phyloP scores from a whole-genome alignment of 2,888 invertebrate genomes.

The Punctoribates punctum region DNA sequence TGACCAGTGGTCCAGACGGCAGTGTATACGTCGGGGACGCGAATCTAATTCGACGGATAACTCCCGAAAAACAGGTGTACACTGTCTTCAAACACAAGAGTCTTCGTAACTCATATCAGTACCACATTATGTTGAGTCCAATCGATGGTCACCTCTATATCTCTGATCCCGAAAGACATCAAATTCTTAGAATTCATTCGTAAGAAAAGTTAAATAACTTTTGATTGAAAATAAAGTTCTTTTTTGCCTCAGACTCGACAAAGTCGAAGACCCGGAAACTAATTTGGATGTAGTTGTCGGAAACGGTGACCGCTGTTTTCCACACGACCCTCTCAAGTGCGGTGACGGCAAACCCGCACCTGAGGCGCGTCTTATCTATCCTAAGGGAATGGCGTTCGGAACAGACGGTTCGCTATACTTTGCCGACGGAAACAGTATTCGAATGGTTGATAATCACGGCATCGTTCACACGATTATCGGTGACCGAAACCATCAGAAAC shows the following conservation, averaged over 20 bases:
- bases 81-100: constrained; percentile 56
- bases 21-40: constrained; percentile 95
- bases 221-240: neutral
- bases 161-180: constrained; percentile 89
- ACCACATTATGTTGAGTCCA: constrained; percentile 92
- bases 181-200: constrained; percentile 50
- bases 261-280: constrained; percentile 59
- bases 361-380: constrained; percentile 85
- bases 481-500: constrained; percentile 52
- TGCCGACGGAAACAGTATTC: constrained; percentile 83
- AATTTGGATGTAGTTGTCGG: constrained; percentile 56
- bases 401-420: constrained; percentile 86
- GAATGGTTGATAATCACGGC: constrained; percentile 77
- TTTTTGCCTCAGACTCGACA: constrained; percentile 37
- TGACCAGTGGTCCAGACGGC: constrained; percentile 93
- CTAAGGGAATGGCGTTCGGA: constrained; percentile 68
- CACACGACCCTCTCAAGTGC: constrained; percentile 70
- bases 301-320: constrained; percentile 81
- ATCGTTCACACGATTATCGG: constrained; percentile 77
- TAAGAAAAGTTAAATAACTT: neutral
- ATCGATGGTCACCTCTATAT: constrained; percentile 93
- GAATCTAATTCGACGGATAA: constrained; percentile 84
- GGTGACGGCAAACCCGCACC: constrained; percentile 91
- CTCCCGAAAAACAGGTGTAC: constrained; percentile 90
- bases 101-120: constrained; percentile 59